These are phyloP conservation scores for Heterocephalus glaber DNA, from an alignment of 2,113 vertebrate species.

Conservation along the genomic window DNA sequence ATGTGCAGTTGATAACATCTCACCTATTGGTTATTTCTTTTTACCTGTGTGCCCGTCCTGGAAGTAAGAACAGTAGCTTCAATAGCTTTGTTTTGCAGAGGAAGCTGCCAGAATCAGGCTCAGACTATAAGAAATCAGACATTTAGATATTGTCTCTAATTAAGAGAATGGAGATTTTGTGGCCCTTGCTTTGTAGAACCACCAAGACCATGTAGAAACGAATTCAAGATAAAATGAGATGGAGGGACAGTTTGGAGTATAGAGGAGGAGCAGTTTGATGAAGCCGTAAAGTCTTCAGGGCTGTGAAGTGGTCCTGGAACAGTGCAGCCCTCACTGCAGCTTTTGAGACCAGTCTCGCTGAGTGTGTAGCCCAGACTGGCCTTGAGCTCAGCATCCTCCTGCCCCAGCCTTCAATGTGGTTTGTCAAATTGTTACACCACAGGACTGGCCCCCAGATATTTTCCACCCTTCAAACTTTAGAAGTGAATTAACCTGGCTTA, in stretches of 20 bases:
- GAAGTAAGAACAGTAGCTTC: neutral
- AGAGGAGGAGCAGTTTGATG: slow-evolving; percentile 2
- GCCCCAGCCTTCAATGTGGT: neutral
- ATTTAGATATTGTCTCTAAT: neutral
- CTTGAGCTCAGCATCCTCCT: neutral
- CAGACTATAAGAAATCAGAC: neutral
- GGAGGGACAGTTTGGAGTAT: neutral
- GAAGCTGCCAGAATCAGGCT: neutral
- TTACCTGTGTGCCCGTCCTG: neutral
- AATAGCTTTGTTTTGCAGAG: neutral
- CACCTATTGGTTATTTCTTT: neutral
- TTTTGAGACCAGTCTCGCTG: neutral
- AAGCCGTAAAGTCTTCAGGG: neutral
- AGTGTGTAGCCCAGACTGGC: neutral
- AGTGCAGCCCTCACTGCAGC: neutral
- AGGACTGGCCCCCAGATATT: neutral
- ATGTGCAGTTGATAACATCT: neutral
- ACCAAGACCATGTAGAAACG: slow-evolving; percentile 1
- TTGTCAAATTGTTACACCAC: slow-evolving; percentile 15
- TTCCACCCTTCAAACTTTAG: slow-evolving; percentile 36
- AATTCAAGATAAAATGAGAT: slow-evolving; percentile 7
- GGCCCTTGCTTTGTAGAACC: neutral
- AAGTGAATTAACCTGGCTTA: neutral
- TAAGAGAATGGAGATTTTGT: slow-evolving; percentile 13
- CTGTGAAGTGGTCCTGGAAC: neutral